phyloP scores from a whole-genome alignment of 1,140 invertebrate species.

The Pseudomyrmex gracilis region DNA sequence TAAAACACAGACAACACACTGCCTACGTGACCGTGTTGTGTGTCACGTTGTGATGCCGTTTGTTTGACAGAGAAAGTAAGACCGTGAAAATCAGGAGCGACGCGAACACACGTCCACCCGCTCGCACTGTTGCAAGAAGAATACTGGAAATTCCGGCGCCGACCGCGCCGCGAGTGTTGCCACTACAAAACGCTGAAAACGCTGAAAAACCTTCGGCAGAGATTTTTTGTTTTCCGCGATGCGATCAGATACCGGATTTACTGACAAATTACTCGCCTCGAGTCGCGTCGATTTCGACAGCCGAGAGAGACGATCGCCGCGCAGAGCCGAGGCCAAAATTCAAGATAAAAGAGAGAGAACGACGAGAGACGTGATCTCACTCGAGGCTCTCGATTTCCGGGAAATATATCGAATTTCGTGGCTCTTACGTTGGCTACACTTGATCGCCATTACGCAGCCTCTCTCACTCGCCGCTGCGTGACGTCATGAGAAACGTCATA shows the following conservation, averaged over 20 bases:
- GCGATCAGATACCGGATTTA: neutral
- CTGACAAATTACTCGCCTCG: too few relatives aligned
- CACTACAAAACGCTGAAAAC: constrained; percentile 1
- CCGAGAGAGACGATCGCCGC: neutral
- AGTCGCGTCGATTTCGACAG: neutral
- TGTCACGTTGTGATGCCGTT: neutral
- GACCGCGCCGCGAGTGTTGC: constrained; percentile 10
- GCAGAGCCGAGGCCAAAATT: too few relatives aligned
- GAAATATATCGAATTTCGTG: too few relatives aligned
- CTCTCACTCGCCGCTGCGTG: too few relatives aligned
- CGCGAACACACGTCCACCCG: constrained; percentile 9
- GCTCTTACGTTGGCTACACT: too few relatives aligned
- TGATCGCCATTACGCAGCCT: too few relatives aligned
- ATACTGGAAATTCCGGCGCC: constrained; percentile 20
- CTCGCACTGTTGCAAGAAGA: constrained; percentile 31
- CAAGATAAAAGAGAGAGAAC: too few relatives aligned
- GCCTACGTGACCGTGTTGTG: neutral
- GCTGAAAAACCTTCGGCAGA: constrained; percentile 5
- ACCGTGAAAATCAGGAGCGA: neutral
- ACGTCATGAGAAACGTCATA: too few relatives aligned
- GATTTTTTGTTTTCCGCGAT: neutral
- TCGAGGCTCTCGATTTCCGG: too few relatives aligned
- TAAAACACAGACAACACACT: neutral
- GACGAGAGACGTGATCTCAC: too few relatives aligned
- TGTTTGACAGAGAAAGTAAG: neutral